These are phyloP conservation scores for Tholera decimalis DNA, from an alignment of 2,888 invertebrate genomes.

Conservation along the genomic window DNA sequence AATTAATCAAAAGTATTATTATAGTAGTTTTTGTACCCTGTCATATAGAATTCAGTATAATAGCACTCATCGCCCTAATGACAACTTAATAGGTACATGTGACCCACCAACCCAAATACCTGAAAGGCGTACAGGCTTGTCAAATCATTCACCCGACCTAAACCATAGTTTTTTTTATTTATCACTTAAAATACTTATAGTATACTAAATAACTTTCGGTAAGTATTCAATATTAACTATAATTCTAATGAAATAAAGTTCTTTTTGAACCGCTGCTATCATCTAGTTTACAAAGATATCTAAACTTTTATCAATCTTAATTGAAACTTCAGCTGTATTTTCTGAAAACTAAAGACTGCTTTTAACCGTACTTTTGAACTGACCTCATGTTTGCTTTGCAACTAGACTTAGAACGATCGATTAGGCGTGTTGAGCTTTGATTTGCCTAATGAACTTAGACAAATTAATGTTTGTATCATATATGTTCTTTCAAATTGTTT, in stretches of 20 bases:
- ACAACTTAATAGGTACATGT: constrained; percentile 15
- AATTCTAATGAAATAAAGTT: not conserved
- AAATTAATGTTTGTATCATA: constrained; percentile 14
- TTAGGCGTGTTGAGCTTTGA: constrained; percentile 35
- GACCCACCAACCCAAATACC: constrained; percentile 42
- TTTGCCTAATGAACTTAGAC: constrained; percentile 42
- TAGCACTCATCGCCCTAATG: constrained; percentile 44
- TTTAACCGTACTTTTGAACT: constrained; percentile 32
- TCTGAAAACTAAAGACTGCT: constrained; percentile 15
- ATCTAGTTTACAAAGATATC: constrained; percentile 9
- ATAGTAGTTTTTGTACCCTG: constrained; percentile 17
- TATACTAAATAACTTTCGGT: not conserved
- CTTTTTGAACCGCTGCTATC: not conserved
- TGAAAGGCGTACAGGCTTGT: constrained; percentile 37
- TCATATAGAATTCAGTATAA: constrained; percentile 12
- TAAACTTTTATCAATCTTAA: not conserved
- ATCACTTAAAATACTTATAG: constrained; percentile 25
- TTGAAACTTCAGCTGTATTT: constrained; percentile 16
- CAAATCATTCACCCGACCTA: constrained; percentile 26
- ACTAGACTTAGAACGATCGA: constrained; percentile 50
- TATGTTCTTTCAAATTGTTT: constrained; percentile 15
- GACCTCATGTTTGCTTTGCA: constrained; percentile 40
- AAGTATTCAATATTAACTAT: constrained; percentile 13
- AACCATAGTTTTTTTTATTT: constrained; percentile 36
- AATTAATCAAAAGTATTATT: constrained; percentile 6